Percentiles rank a stretch among this genome's conserved stretches.
These are phyloP conservation scores for Macrosiphum euphorbiae DNA, from an alignment of 2,888 invertebrate species.

Conservation along the genomic window DNA sequence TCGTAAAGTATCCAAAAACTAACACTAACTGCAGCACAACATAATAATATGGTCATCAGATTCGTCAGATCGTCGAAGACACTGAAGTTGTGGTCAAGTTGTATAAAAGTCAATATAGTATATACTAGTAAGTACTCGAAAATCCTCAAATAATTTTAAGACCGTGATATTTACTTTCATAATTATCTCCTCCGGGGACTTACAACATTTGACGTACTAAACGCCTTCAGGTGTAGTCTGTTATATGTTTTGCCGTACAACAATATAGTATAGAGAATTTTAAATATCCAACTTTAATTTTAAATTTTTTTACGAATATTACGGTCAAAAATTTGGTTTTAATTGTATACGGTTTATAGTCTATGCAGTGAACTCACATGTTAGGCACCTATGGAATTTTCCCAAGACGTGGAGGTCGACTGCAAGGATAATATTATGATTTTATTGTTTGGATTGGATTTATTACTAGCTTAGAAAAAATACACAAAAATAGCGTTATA, in stretches of 20 bases:
- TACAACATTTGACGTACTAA: not conserved
- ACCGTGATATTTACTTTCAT: not conserved
- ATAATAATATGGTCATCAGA: not conserved
- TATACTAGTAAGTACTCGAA: not conserved
- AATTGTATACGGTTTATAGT: not conserved
- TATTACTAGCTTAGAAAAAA: too few relatives aligned
- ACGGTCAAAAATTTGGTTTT: not conserved
- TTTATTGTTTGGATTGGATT: too few relatives aligned
- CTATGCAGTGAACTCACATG: not conserved
- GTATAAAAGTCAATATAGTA: not conserved
- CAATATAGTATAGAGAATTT: not conserved
- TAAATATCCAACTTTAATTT: not conserved
- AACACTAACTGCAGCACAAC: not conserved
- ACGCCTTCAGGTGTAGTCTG: not conserved
- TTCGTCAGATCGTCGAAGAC: not conserved
- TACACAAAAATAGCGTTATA: too few relatives aligned
- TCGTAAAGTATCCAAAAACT: not conserved
- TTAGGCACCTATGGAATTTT: not conserved
- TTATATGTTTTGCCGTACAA: not conserved
- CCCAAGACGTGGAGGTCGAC: not conserved
- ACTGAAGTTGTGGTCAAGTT: not conserved
- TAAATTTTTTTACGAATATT: not conserved
- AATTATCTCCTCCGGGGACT: not conserved
- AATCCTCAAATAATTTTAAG: not conserved
- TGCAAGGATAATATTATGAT: too few relatives aligned